A percentile compares a stretch with the other conserved stretches of the same genome.
These are phyloP conservation scores for Oscheius sp. DNA, from an alignment of 1,140 invertebrate genomes.

Conservation along the genomic window DNA sequence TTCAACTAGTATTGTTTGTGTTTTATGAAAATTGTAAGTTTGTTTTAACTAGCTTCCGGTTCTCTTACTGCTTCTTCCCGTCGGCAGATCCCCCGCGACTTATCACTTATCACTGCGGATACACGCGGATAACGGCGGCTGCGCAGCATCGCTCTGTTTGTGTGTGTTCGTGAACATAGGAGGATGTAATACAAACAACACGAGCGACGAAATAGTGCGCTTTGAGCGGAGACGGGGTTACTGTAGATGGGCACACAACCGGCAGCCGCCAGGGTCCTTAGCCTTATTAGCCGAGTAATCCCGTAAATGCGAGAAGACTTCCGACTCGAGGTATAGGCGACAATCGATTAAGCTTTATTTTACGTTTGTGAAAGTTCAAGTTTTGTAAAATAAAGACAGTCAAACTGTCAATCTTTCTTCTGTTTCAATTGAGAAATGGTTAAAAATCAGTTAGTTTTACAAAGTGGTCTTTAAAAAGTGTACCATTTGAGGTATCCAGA, in stretches of 20 bases:
- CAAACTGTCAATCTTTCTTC: too few relatives aligned
- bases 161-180: conserved; percentile 12
- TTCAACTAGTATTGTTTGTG: neutral
- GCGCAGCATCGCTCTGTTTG: neutral
- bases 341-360: too few relatives aligned
- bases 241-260: conserved; percentile 20
- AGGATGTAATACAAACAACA: conserved; percentile 13
- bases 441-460: too few relatives aligned
- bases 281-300: conserved; percentile 4
- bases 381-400: too few relatives aligned
- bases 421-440: too few relatives aligned
- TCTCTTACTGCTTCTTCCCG: neutral
- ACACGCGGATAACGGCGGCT: conserved; percentile 10
- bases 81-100: neutral
- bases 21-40: neutral
- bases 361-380: too few relatives aligned
- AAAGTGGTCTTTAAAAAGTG: too few relatives aligned
- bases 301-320: conserved; percentile 3
- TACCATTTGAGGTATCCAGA: too few relatives aligned
- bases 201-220: conserved; percentile 18
- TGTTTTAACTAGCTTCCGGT: too few relatives aligned
- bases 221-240: neutral
- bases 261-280: neutral
- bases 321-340: neutral
- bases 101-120: conserved; percentile 1